Evolutionary conservation across 1,140 invertebrate species (phyloP).

Genomic region (Nebria ingens): DNA sequence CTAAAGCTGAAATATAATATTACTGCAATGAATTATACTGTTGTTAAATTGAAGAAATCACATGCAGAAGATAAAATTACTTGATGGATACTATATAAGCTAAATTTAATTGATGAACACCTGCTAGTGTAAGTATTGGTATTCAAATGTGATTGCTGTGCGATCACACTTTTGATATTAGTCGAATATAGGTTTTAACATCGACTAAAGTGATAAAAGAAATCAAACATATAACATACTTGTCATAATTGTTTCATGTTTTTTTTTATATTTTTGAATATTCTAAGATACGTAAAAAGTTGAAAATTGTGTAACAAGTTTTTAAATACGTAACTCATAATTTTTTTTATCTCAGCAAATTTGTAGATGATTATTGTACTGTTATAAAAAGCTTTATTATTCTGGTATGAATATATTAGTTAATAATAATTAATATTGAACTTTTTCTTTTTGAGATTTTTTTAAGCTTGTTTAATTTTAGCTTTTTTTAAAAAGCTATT

Average conservation of each 20-base stretch:
- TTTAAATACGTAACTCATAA: no score
- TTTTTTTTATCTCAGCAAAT: no score
- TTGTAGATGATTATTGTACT: no score
- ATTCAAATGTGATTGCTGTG: constrained; percentile 47
- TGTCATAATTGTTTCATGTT: no score
- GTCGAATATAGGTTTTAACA: no score
- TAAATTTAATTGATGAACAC: background rate
- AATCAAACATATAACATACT: no score
- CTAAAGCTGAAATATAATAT: background rate
- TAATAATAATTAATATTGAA: background rate
- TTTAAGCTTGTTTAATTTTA: constrained; percentile 33
- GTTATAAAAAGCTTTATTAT: no score
- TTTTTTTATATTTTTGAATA: no score
- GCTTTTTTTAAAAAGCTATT: background rate
- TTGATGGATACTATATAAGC: background rate
- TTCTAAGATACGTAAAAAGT: no score
- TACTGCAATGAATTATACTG: background rate
- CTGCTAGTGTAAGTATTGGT: constrained; percentile 41
- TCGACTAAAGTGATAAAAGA: no score
- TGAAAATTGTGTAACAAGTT: no score
- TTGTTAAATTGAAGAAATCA: background rate
- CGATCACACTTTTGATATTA: constrained; percentile 27
- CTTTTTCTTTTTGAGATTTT: background rate
- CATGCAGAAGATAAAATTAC: background rate
- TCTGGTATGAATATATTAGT: background rate